Percentiles rank a stretch among this genome's conserved stretches.
phyloP scores from a whole-genome alignment of 2,888 invertebrate species.

The Drosophila rellima region DNA sequence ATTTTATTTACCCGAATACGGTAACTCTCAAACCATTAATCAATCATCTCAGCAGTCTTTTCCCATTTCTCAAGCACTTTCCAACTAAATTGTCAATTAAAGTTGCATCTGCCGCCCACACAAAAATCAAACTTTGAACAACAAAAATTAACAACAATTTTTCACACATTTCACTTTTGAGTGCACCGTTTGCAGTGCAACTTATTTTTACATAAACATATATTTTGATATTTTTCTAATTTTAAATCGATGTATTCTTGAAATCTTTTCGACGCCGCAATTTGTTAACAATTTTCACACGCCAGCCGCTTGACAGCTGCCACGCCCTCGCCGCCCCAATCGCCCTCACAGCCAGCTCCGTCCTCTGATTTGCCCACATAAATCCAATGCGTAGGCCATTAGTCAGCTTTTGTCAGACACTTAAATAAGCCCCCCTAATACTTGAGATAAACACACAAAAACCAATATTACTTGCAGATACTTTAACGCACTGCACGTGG shows the following conservation, averaged over 20 bases:
- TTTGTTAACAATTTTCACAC: constrained; percentile 80
- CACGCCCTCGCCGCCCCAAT: constrained; percentile 22
- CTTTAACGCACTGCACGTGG: constrained; percentile 9
- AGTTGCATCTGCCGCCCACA: constrained; percentile 63
- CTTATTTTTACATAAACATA: not conserved
- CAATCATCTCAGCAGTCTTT: constrained; percentile 15
- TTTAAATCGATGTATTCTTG: constrained; percentile 61
- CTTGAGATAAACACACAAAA: constrained; percentile 1
- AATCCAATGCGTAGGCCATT: constrained; percentile 72
- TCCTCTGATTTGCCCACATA: constrained; percentile 51
- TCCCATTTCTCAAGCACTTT: constrained; percentile 33
- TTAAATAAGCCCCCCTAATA: constrained; percentile 43
- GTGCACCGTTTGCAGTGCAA: constrained; percentile 54
- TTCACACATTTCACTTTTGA: constrained; percentile 72
- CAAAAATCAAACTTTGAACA: constrained; percentile 10
- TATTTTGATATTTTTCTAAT: constrained; percentile 56
- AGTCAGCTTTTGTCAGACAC: constrained; percentile 71
- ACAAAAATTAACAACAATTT: constrained; percentile 58
- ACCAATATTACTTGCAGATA: constrained; percentile 33
- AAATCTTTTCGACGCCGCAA: constrained; percentile 75
- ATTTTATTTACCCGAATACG: constrained; percentile 6
- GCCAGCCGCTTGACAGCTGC: constrained; percentile 66
- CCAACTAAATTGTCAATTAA: constrained; percentile 72
- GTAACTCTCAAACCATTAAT: constrained; percentile 16
- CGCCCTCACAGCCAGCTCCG: constrained; percentile 2